Evolutionary conservation across 1,140 invertebrate genomes (phyloP).

Genomic region (Danaus melanippus): DNA sequence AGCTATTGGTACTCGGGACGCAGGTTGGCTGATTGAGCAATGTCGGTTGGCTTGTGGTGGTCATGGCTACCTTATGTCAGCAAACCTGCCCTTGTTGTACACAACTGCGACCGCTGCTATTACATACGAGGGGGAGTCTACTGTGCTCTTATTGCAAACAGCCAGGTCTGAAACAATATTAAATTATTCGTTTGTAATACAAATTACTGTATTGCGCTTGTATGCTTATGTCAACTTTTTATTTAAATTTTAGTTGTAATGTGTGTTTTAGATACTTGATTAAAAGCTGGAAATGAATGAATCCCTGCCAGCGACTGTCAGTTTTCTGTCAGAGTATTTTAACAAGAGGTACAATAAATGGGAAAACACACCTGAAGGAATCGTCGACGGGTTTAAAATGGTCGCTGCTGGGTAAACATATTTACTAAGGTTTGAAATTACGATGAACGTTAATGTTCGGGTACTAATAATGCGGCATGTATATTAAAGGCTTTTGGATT

Average conservation of each 20-base stretch:
- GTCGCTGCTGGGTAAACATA: conserved; percentile 20
- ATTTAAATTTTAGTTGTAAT: background rate
- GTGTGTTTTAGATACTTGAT: conserved; percentile 16
- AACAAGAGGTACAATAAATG: conserved; percentile 12
- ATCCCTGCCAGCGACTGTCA: conserved; percentile 14
- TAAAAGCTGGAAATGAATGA: conserved; percentile 15
- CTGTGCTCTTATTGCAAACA: conserved; percentile 90
- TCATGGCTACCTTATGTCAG: conserved; percentile 90
- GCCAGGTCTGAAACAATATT: conserved; percentile 74
- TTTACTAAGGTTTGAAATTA: conserved; percentile 2
- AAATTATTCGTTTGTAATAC: background rate
- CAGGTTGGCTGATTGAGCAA: conserved; percentile 70
- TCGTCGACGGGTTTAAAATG: conserved; percentile 22
- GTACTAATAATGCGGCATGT: background rate
- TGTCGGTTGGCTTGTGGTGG: conserved; percentile 91
- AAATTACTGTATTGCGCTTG: background rate
- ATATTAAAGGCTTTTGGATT: background rate
- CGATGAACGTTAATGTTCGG: too few species aligned
- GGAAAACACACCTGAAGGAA: conserved; percentile 19
- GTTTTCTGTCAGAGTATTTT: conserved; percentile 16
- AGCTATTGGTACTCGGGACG: conserved; percentile 6
- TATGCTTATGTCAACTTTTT: too few species aligned
- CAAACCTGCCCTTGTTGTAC: conserved; percentile 88
- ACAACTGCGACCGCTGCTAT: conserved; percentile 84
- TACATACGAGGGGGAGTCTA: conserved; percentile 96